These are phyloP conservation scores for Pyxicephalus adspersus DNA, from an alignment of 2,113 vertebrate genomes.

Conservation along the genomic window DNA sequence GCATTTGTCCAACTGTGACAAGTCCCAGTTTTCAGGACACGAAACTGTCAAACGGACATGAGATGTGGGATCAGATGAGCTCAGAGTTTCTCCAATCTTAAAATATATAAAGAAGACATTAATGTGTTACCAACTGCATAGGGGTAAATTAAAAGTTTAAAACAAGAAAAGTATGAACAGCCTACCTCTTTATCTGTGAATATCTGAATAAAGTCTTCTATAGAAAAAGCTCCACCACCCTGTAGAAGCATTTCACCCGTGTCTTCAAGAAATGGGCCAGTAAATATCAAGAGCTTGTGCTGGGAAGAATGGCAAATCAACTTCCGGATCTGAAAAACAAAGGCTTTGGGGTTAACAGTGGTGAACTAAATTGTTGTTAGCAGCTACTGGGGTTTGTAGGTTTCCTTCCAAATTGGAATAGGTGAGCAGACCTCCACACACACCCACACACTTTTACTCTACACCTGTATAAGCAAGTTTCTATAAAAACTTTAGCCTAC, in stretches of 20 bases:
- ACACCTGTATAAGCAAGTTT: neutral
- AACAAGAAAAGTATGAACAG: too few relatives aligned
- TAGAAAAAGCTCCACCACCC: conserved; percentile 79
- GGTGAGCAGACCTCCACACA: too few relatives aligned
- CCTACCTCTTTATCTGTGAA: conserved; percentile 84
- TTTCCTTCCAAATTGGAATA: too few relatives aligned
- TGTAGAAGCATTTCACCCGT: conserved; percentile 87
- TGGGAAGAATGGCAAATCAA: conserved; percentile 79
- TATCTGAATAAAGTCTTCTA: conserved; percentile 83
- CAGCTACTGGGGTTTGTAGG: too few relatives aligned
- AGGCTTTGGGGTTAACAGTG: neutral
- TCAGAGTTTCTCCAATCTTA: conserved; percentile 80
- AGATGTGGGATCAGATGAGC: conserved; percentile 60
- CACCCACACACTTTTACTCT: neutral
- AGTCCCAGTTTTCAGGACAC: conserved; percentile 83
- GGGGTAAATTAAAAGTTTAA: neutral
- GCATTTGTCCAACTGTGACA: conserved; percentile 67
- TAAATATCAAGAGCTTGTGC: conserved; percentile 89
- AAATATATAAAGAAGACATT: neutral
- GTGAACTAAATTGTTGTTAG: neutral
- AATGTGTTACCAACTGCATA: neutral
- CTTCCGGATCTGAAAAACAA: conserved; percentile 76
- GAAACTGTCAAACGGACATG: conserved; percentile 78
- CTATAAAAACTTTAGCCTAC: conserved; percentile 67
- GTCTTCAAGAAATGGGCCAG: conserved; percentile 84